phyloP scores from a whole-genome alignment of 35 echinoderm and acorn worm genomes.

The Strongylocentrotus purpuratus region DNA sequence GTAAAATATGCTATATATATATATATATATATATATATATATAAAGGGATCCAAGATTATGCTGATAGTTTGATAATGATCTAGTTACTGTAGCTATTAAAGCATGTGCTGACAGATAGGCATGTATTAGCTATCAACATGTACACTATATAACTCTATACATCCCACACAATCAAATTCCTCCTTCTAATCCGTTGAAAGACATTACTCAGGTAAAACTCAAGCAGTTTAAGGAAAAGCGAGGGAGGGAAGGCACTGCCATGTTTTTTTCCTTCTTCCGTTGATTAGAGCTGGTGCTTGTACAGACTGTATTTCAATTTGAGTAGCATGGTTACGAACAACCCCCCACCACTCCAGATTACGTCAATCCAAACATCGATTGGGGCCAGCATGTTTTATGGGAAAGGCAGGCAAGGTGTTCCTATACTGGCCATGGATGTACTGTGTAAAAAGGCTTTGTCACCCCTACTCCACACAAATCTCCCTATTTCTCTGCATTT shows the following conservation, averaged over 20 bases:
- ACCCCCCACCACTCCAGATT: not conserved
- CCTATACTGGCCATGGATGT: not conserved
- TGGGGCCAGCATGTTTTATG: not conserved
- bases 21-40: too few relatives aligned
- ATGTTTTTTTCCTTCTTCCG: not conserved
- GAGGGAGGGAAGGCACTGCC: not conserved
- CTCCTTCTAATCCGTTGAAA: not conserved
- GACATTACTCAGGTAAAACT: not conserved
- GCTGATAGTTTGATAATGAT: not conserved
- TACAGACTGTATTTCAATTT: constrained; percentile 4
- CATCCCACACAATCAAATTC: not conserved
- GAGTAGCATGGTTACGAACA: not conserved
- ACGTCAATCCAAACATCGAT: not conserved
- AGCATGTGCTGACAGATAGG: not conserved
- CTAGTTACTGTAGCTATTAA: not conserved
- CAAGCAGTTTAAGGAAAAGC: not conserved
- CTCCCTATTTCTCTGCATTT: too few relatives aligned
- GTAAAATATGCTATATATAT: not conserved
- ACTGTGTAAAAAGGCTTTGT: not conserved
- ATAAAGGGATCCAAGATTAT: not conserved
- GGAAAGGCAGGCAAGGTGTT: not conserved
- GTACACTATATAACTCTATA: not conserved
- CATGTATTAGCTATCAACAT: not conserved
- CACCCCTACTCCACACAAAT: not conserved
- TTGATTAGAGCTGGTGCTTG: not conserved